A percentile compares a stretch with the other conserved stretches of the same genome.
Conservation (phyloP, 2,113 vertebrate genomes). For the Lepus europaeus region DNA sequence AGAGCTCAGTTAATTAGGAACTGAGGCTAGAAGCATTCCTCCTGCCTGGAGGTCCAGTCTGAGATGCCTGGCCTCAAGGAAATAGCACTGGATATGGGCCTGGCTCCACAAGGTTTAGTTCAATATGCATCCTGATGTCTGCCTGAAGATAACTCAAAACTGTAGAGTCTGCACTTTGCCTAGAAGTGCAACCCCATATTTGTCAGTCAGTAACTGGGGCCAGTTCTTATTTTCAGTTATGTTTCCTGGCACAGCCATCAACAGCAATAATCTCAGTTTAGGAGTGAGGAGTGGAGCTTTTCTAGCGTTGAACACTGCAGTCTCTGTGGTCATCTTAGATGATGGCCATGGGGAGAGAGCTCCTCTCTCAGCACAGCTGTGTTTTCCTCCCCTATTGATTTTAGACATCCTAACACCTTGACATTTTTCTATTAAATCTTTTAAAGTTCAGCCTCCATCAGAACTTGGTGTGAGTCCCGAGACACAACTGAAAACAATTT, state of each 20-base stretch:
- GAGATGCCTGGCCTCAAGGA: no score
- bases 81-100: not conserved
- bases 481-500: not conserved
- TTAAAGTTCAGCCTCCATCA: not conserved
- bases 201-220: no score
- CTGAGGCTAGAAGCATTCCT: not conserved
- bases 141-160: not conserved
- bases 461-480: not conserved
- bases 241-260: not conserved
- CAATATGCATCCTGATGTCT: not conserved
- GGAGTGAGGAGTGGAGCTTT: not conserved
- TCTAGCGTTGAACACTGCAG: not conserved
- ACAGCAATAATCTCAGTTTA: not conserved
- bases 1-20: not conserved
- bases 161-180: not conserved
- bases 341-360: no score
- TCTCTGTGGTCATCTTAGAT: no score
- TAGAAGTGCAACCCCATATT: not conserved
- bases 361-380: not conserved
- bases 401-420: no score
- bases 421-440: not conserved
- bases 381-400: not conserved
- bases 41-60: not conserved
- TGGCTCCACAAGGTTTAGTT: not conserved
- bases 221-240: not conserved